Evolutionary conservation across 2,113 vertebrate species (phyloP).

Genomic region (Corydoras maculifer): DNA sequence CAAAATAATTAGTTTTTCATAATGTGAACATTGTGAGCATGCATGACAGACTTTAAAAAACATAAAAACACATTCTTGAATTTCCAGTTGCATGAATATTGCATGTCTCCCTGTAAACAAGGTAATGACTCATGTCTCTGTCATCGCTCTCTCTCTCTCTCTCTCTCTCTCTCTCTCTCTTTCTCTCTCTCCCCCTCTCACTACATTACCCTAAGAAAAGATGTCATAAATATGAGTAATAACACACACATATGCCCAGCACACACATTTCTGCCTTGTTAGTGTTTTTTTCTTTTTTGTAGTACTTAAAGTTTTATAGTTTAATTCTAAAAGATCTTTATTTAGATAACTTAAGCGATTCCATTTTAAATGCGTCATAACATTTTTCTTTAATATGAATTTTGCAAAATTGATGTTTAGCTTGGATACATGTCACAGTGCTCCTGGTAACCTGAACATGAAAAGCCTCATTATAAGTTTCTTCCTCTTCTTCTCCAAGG

Average conservation of each 20-base stretch:
- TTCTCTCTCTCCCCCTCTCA: conserved; percentile 17
- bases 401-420: background rate
- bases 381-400: too few species aligned
- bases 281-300: background rate
- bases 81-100: conserved; percentile 24
- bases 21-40: background rate
- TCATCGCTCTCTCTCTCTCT: conserved; percentile 25
- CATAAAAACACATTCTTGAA: background rate
- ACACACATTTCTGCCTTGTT: conserved; percentile 1
- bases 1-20: background rate
- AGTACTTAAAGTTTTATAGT: background rate
- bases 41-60: too few species aligned
- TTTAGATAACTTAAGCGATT: too few species aligned
- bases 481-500: background rate
- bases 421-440: conserved; percentile 17
- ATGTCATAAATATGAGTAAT: too few species aligned
- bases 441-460: conserved; percentile 15
- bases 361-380: too few species aligned
- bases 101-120: conserved; percentile 26
- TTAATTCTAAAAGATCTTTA: too few species aligned
- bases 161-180: conserved; percentile 19
- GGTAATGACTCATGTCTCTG: conserved; percentile 36
- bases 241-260: too few species aligned
- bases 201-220: background rate
- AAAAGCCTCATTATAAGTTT: conserved; percentile 2